These are phyloP conservation scores for Takifugu rubripes DNA, from an alignment of 2,797 vertebrate genomes.

Conservation along the genomic window DNA sequence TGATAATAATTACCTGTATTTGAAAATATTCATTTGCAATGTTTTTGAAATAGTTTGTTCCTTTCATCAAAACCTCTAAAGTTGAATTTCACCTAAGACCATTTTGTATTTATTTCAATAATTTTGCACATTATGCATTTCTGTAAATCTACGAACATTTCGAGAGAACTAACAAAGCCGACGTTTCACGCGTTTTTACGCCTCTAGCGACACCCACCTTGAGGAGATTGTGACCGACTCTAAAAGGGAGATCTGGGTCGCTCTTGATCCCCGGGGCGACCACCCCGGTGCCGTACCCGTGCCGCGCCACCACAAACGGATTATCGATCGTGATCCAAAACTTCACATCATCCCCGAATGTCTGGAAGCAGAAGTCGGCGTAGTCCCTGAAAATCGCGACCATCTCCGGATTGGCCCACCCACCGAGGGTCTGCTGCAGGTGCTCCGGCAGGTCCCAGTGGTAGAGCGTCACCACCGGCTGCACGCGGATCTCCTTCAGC, in stretches of 20 bases:
- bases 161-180: too few species aligned
- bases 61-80: background rate
- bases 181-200: too few species aligned
- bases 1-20: background rate
- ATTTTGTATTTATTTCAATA: background rate
- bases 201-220: slow-evolving; percentile 73
- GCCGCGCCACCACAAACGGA: slow-evolving; percentile 92
- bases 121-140: background rate
- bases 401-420: slow-evolving; percentile 84
- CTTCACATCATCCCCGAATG: slow-evolving; percentile 87
- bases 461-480: slow-evolving; percentile 91
- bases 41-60: background rate
- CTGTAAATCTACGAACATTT: background rate
- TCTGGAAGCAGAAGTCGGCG: slow-evolving; percentile 88
- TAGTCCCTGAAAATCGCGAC: slow-evolving; percentile 85
- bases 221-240: slow-evolving; percentile 87
- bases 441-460: slow-evolving; percentile 94
- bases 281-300: slow-evolving; percentile 88
- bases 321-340: slow-evolving; percentile 96
- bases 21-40: background rate
- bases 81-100: background rate
- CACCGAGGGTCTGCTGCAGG: slow-evolving; percentile 84
- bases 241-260: slow-evolving; percentile 78
- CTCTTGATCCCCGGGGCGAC: slow-evolving; percentile 85
- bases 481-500: slow-evolving; percentile 79